Evolutionary conservation across 2,797 vertebrate genomes (phyloP).

Genomic region (Catharus ustulatus): DNA sequence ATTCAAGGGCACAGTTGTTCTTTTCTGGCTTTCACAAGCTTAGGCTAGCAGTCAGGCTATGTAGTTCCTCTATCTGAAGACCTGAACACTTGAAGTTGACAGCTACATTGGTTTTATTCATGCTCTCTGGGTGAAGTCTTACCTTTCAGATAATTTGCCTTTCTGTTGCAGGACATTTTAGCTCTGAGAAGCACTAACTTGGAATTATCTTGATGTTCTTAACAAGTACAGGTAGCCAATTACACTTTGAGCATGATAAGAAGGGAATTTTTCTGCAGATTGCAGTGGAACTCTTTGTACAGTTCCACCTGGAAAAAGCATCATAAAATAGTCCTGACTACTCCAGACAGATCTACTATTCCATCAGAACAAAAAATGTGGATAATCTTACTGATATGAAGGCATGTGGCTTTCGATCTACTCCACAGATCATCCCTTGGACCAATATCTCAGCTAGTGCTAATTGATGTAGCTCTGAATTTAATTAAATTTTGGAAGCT

Average conservation of each 20-base stretch:
- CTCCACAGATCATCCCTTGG: not conserved
- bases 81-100: not conserved
- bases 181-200: not conserved
- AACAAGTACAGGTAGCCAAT: not conserved
- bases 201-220: not conserved
- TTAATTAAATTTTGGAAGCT: conserved; percentile 57
- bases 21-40: not conserved
- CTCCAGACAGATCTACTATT: not conserved
- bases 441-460: not conserved
- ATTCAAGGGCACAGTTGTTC: not conserved
- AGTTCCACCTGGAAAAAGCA: not conserved
- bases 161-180: not conserved
- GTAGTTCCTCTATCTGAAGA: not conserved
- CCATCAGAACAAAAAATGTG: not conserved
- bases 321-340: not conserved
- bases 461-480: conserved; percentile 43
- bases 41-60: not conserved
- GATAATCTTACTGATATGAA: not conserved
- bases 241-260: not conserved
- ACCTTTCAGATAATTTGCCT: not conserved
- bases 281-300: not conserved
- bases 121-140: not conserved
- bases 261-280: not conserved
- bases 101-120: not conserved
- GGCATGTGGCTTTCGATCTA: not conserved